Evolutionary conservation across 1,140 invertebrate genomes (phyloP).

Genomic region (Drosophila jambulina): DNA sequence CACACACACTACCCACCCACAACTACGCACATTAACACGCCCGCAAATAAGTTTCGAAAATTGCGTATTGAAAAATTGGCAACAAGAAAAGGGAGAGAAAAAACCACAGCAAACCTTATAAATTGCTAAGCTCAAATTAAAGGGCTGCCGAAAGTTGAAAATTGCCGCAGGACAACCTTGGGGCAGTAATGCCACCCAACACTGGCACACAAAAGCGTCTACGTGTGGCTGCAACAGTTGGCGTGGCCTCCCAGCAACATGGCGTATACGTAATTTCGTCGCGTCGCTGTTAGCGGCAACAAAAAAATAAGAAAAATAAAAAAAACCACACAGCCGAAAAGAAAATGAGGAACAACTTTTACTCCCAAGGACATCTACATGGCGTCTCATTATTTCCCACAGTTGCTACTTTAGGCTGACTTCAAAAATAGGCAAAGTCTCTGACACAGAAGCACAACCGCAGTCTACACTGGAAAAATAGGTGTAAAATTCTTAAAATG

Average conservation of each 20-base stretch:
- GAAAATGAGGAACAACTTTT: slow-evolving; percentile 54
- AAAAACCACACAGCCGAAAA: slow-evolving; percentile 15
- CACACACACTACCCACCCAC: not conserved
- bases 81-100: slow-evolving; percentile 7
- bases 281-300: slow-evolving; percentile 59
- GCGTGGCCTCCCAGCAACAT: slow-evolving; percentile 44
- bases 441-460: slow-evolving; percentile 24
- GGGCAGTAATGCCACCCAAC: slow-evolving; percentile 16
- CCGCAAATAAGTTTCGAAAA: slow-evolving; percentile 33
- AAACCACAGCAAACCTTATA: slow-evolving; percentile 33
- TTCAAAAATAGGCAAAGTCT: slow-evolving; percentile 51
- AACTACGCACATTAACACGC: slow-evolving; percentile 33
- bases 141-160: slow-evolving; percentile 46
- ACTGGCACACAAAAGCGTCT: slow-evolving; percentile 12
- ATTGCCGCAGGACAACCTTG: slow-evolving; percentile 54
- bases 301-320: slow-evolving; percentile 35
- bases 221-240: slow-evolving; percentile 67
- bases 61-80: slow-evolving; percentile 35
- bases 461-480: slow-evolving; percentile 8
- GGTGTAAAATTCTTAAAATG: too few species aligned
- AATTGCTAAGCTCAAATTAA: slow-evolving; percentile 68
- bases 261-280: slow-evolving; percentile 68
- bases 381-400: slow-evolving; percentile 50
- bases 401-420: slow-evolving; percentile 37
- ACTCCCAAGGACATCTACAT: slow-evolving; percentile 55